Evolutionary conservation across 2,888 invertebrate genomes (phyloP), one percentile per base, ranked within the genome.

Genomic region (Protonemura montana): DNA sequence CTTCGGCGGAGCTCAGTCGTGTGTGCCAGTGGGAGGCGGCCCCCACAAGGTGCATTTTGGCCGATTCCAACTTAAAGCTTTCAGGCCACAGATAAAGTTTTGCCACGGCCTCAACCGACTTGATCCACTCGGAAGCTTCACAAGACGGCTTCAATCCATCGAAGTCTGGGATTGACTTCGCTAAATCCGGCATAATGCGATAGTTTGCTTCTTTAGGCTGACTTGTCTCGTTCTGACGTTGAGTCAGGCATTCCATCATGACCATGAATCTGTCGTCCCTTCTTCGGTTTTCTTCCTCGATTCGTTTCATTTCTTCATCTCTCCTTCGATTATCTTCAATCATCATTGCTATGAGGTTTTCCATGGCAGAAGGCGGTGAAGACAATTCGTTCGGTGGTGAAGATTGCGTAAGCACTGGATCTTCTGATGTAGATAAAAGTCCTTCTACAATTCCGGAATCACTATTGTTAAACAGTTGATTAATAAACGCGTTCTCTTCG

Each of bases 11-110:
- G 21, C 59, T 59, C 59, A 59, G 59, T 59, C 59, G 13, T 59
- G 59, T 59, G 59, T 59, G 59, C 59, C 59, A 78, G 78, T 78
- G 78, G 27, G 27, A 26, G n/a, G 78, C 78, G 29, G 78, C 78
- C 13, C 78, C 29, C 27, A 78, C 78, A 28, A 78, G 29, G 29
- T 78, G 78, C 78, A 29, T 78, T 78, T 78, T 78, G 2, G 78
- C 78, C 1, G 78, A 78, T 2, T 78, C 78, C 0, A 78, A 16
- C 13, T 28, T 78, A 27, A 78, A 78, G 78, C 78, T 78, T 78
- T 78, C 78, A 29, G 78, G 78, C 78, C 78, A 78, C 78, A 26
- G 78, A 29, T 78, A 27, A 26, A 10, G 29, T n/a, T 78, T 78
- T 78, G 78, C n/a, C 7, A 78, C 29, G 6, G 78, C 78, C 26